Base-by-base conservation (phyloP, 92 coral and sea anemone genomes). In the Diadumene lineata region DNA sequence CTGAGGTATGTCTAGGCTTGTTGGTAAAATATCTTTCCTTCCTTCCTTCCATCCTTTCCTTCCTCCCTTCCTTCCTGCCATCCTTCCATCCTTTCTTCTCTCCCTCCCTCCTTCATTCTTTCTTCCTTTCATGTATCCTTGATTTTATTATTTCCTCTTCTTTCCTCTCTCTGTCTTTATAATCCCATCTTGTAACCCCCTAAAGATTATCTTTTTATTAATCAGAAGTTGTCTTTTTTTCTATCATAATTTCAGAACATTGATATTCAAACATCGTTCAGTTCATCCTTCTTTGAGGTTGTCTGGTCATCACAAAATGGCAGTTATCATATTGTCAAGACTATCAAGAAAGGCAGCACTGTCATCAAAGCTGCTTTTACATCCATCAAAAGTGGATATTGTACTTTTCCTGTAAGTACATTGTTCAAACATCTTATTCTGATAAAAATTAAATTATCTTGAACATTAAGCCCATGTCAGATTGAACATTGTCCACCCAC, bases 1-100 rank as follows among this genome's bases (percentile, higher is more conserved):
- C 97, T 48, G 96, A 94, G 86, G 98, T 94, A 81, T 69, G 90
- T 34, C n/a, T n/a, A n/a, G n/a, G n/a, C n/a, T n/a, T n/a, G n/a
- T n/a, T n/a, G n/a, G n/a, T n/a, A n/a, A n/a, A n/a, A n/a, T n/a
- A n/a, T n/a, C n/a, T n/a, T n/a, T n/a, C n/a, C n/a, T n/a, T n/a
- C n/a, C n/a, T n/a, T n/a, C n/a, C n/a, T n/a, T n/a, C n/a, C n/a
- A n/a, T n/a, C n/a, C n/a, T n/a, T n/a, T n/a, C n/a, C n/a, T n/a
- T n/a, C n/a, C n/a, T n/a, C n/a, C n/a, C n/a, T n/a, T n/a, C n/a
- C n/a, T n/a, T n/a, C n/a, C n/a, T n/a, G n/a, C n/a, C n/a, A n/a
- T n/a, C n/a, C n/a, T n/a, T n/a, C n/a, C n/a, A n/a, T n/a, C n/a
- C n/a, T n/a, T n/a, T n/a, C n/a, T n/a, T n/a, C n/a, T n/a, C n/a